Percentiles rank a stretch among this genome's conserved stretches.
phyloP scores from a whole-genome alignment of 2,888 invertebrate genomes.

The Buathra laborator region DNA sequence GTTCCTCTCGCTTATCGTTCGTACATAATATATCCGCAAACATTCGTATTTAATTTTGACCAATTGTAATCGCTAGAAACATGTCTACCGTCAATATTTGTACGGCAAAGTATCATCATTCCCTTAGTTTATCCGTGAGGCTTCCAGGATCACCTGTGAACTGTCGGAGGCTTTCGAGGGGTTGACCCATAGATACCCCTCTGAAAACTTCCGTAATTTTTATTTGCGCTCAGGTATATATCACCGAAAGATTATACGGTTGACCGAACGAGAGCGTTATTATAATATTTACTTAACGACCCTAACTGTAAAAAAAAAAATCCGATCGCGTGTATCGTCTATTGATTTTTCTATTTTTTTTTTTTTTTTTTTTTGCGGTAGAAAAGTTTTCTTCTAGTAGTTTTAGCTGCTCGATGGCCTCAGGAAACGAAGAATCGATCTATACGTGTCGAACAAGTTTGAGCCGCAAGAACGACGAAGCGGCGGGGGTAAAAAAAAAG shows the following conservation, averaged over 20 bases:
- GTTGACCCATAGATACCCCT: constrained; percentile 10
- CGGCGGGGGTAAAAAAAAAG: constrained; percentile 28
- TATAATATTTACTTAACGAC: constrained; percentile 33
- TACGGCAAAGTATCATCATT: background rate
- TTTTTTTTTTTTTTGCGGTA: background rate
- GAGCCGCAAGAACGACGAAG: background rate
- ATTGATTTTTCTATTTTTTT: constrained; percentile 23
- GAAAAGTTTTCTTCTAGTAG: no score
- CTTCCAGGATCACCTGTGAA: constrained; percentile 35
- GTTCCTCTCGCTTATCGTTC: background rate
- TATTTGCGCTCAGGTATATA: constrained; percentile 37
- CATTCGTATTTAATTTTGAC: constrained; percentile 34
- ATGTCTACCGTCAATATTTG: constrained; percentile 58
- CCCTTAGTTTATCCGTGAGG: constrained; percentile 4
- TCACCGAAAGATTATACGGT: background rate
- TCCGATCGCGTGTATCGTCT: constrained; percentile 22
- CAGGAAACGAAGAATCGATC: constrained; percentile 15
- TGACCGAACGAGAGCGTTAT: constrained; percentile 23
- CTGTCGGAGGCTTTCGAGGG: constrained; percentile 17
- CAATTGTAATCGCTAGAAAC: constrained; percentile 41
- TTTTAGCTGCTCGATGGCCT: no score
- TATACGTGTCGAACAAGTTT: background rate
- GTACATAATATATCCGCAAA: background rate
- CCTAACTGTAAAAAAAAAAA: background rate
- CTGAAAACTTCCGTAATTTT: constrained; percentile 34